Percentiles rank a stretch among this genome's conserved stretches.
These are phyloP conservation scores for Megaceryle alcyon DNA, from an alignment of 2,797 vertebrate species.

Conservation along the genomic window DNA sequence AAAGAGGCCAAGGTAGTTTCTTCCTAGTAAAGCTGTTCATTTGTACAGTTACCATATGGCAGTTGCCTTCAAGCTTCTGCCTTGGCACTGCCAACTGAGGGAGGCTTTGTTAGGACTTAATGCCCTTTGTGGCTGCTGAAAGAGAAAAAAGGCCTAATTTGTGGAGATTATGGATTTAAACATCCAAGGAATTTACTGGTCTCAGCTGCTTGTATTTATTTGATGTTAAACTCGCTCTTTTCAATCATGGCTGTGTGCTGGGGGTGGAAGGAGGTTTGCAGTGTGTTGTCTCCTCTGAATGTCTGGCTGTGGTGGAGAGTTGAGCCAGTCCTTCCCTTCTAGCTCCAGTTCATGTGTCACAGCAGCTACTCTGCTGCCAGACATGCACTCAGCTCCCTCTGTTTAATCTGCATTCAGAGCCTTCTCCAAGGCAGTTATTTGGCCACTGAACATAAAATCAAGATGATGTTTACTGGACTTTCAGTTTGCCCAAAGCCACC, in stretches of 20 bases:
- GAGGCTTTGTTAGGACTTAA: neutral
- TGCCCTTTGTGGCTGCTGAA: neutral
- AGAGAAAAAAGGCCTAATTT: neutral
- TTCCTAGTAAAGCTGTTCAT: neutral
- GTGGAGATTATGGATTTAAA: neutral
- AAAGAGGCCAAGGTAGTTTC: neutral
- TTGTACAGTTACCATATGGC: neutral
- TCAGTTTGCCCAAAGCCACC: neutral
- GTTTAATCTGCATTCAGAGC: neutral
- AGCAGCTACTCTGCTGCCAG: neutral
- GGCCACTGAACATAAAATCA: neutral
- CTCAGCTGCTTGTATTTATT: neutral
- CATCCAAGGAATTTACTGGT: neutral
- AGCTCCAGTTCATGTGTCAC: neutral
- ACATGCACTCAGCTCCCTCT: neutral
- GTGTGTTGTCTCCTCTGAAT: neutral
- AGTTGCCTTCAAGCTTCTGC: neutral
- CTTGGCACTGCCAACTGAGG: neutral
- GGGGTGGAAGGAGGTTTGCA: neutral
- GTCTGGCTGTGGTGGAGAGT: neutral
- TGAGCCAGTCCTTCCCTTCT: neutral
- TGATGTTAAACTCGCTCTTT: neutral
- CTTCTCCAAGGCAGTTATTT: conserved; percentile 11
- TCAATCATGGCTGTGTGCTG: neutral
- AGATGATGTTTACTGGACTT: neutral